phyloP scores from a whole-genome alignment of 2,113 vertebrate genomes.

The Felis chaus region DNA sequence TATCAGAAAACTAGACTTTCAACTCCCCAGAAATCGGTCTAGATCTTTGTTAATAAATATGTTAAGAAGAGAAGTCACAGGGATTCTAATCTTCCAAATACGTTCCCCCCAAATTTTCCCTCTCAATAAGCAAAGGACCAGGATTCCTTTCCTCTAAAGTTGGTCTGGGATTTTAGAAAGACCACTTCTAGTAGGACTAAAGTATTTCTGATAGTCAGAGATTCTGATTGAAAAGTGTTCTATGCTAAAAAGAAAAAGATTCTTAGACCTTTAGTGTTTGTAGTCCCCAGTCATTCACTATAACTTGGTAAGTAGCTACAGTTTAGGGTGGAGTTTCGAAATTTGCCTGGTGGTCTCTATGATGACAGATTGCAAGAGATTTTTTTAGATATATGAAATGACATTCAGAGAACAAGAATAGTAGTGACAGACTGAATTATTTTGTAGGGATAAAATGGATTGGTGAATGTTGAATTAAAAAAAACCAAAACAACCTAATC shows the following conservation, averaged over 20 bases:
- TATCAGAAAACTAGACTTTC: neutral
- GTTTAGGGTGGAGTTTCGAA: neutral
- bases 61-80: neutral
- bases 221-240: neutral
- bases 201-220: neutral
- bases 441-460: neutral
- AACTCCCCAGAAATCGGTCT: neutral
- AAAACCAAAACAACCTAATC: neutral
- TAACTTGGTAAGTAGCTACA: neutral
- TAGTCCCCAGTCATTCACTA: neutral
- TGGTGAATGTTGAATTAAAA: neutral
- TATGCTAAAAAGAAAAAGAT: neutral
- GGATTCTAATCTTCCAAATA: neutral
- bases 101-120: neutral
- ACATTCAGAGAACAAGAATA: neutral
- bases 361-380: neutral
- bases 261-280: neutral
- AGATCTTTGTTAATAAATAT: neutral
- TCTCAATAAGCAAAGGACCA: neutral
- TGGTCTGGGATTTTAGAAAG: neutral
- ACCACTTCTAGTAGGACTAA: neutral
- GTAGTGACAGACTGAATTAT: neutral
- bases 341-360: neutral
- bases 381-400: neutral
- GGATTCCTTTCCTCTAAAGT: neutral